Base-by-base conservation (phyloP, 2,888 invertebrate species). In the Leptopterna dolabrata region DNA sequence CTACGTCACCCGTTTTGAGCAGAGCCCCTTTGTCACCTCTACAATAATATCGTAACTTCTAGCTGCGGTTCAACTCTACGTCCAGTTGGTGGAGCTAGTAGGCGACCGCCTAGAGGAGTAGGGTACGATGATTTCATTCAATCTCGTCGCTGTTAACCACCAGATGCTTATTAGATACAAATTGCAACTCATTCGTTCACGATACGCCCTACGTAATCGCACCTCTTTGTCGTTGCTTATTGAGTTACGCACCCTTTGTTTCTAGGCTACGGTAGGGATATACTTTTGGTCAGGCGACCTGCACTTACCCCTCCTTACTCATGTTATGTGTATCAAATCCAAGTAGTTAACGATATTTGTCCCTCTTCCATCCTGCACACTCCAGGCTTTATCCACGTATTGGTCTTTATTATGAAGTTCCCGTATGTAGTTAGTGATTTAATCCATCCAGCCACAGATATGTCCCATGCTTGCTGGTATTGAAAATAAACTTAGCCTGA, bases 51-150 rank as follows among this genome's bases (percentile, higher is more conserved):
- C 29, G 9, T 55, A 19, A 70, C 30, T 83, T 83, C 19, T 83
- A 83, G 83, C 83, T 43, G 63, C 70, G 83, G 83, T 41, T 27
- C 83, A 43, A 36, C 83, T 6, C 16, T 41, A 36, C 83, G 83
- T 1, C n/a, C 83, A 4, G 83, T 70, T 70, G 83, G 70, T n/a
- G 36, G 41, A 63, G 47, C 70, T 0, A 70, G 30, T 30, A 83
- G 83, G 70, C 30, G 73, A 36, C 83, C 63, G 4, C 70, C 71
- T 70, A 55, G 71, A 83, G 51, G 82, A 76, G 36, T 83, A 27
- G 63, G 83, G 70, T 63, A 81, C 47, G 51, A 81, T 45, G 43
- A 4, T 47, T 73, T 14, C 16, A 14, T 73, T 14, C 16, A 14
- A 30, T 16, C 51, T 51, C n/a, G 16, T 16, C 51, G n/a, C n/a